A percentile compares a stretch with the other conserved stretches of the same genome.
Conservation (phyloP, 2,888 invertebrate genomes). For the Metopia argyrocephala region DNA sequence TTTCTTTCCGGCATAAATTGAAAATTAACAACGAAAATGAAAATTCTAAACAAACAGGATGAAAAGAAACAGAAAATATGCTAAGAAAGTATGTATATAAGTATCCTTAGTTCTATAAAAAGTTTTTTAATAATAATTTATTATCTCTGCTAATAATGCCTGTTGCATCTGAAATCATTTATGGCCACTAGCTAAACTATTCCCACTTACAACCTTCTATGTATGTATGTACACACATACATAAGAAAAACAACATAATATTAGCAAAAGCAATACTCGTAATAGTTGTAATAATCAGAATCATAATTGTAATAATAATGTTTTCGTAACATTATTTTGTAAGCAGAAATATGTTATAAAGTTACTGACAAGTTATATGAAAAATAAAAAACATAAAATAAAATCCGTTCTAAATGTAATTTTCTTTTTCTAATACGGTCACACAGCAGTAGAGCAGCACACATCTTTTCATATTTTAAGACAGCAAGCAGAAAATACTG, state of each 20-base stretch:
- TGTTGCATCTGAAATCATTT: conserved; percentile 55
- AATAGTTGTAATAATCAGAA: conserved; percentile 16
- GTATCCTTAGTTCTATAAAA: background rate
- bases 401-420: background rate
- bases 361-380: conserved; percentile 16
- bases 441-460: background rate
- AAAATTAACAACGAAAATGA: no score
- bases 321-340: conserved; percentile 38
- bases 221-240: background rate
- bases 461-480: background rate
- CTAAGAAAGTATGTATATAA: background rate
- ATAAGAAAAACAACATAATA: background rate
- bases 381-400: conserved; percentile 10
- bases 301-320: conserved; percentile 40
- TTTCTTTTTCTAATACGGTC: background rate
- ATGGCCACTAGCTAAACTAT: background rate
- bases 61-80: background rate
- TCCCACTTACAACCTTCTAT: background rate
- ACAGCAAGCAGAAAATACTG: background rate
- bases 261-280: background rate
- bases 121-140: conserved; percentile 52
- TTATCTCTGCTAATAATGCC: conserved; percentile 30
- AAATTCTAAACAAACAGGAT: background rate
- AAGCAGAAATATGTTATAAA: conserved; percentile 18
- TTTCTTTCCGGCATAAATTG: no score